These are phyloP conservation scores for Sterna hirundo DNA, from an alignment of 2,113 vertebrate species.

Conservation along the genomic window DNA sequence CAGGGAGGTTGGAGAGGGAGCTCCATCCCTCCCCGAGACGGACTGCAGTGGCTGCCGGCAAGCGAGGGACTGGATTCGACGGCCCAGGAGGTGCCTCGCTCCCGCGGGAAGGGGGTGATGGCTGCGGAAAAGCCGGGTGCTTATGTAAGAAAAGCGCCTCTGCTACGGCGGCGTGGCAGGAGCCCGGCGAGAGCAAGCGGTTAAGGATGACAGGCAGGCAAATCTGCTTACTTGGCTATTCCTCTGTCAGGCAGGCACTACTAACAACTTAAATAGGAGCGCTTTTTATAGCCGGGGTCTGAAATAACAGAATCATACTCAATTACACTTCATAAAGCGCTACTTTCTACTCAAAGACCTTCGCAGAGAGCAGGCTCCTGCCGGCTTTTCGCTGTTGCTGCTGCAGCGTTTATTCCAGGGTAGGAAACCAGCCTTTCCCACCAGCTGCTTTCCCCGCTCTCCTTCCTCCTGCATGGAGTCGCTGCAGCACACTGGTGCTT, in stretches of 20 bases:
- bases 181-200: neutral
- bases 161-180: neutral
- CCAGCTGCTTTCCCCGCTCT: neutral
- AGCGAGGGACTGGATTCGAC: neutral
- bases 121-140: neutral
- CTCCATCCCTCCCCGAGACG: neutral
- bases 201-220: neutral
- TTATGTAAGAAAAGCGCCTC: neutral
- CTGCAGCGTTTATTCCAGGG: neutral
- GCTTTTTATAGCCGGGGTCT: neutral
- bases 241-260: neutral
- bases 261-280: neutral
- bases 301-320: neutral
- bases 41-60: neutral
- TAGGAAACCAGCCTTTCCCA: neutral
- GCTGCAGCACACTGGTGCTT: neutral
- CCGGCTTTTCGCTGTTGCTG: neutral
- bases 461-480: neutral
- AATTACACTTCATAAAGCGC: neutral
- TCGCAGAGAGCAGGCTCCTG: neutral
- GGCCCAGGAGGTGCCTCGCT: neutral
- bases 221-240: constrained; percentile 42
- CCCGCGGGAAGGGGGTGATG: neutral
- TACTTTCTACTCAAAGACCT: neutral
- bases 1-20: neutral